These are phyloP conservation scores for Tragulus kanchil DNA, from an alignment of 2,113 vertebrate genomes.

Conservation along the genomic window DNA sequence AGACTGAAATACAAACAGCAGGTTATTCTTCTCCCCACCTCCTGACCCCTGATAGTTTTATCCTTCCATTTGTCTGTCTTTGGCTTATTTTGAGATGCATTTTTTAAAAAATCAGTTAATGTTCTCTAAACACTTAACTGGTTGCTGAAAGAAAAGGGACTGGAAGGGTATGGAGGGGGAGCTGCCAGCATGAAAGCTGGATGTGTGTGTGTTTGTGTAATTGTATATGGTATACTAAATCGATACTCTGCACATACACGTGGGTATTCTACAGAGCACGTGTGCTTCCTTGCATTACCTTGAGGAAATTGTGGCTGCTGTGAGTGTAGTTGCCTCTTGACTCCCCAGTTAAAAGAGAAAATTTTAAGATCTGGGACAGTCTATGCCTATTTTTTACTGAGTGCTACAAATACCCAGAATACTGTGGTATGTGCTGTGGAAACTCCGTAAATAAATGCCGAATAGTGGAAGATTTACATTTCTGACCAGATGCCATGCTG, in stretches of 20 bases:
- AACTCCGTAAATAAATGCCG: slow-evolving; percentile 47
- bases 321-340: background rate
- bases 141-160: background rate
- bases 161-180: background rate
- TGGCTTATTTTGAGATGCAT: slow-evolving; percentile 40
- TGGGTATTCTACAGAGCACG: background rate
- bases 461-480: background rate
- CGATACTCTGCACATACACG: fast-evolving
- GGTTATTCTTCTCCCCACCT: background rate
- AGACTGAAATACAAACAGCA: background rate
- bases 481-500: slow-evolving; percentile 36
- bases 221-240: background rate
- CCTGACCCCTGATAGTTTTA: background rate
- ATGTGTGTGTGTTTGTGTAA: background rate
- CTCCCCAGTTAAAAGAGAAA: background rate
- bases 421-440: background rate
- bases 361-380: background rate
- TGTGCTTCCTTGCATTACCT: background rate
- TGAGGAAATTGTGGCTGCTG: background rate
- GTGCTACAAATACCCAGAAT: background rate
- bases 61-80: background rate
- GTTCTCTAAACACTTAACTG: background rate
- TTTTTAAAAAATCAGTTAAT: slow-evolving; percentile 5
- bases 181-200: background rate
- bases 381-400: slow-evolving; percentile 12